Evolutionary conservation across 2,888 invertebrate genomes (phyloP).

Genomic region (Lepidocyrtoides sp.): DNA sequence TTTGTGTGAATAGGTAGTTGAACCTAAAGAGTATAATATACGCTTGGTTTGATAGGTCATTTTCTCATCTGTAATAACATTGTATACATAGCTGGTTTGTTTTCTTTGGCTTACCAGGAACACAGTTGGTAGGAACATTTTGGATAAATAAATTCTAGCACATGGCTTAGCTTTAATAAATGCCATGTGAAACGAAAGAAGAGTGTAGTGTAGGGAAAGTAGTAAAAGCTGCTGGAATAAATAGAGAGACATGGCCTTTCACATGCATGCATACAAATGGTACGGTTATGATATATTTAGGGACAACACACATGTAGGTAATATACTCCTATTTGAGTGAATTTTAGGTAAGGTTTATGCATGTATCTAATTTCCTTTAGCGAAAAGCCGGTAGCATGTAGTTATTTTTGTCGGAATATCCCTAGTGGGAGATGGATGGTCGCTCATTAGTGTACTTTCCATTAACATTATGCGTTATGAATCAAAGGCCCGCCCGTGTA

Average conservation of each 20-base stretch:
- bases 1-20: too few species aligned
- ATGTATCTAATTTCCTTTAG: background rate
- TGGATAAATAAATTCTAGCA: background rate
- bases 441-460: constrained; percentile 65
- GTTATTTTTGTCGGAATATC: constrained; percentile 44
- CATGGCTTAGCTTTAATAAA: background rate
- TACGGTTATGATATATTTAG: too few species aligned
- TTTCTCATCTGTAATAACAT: too few species aligned
- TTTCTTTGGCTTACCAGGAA: too few species aligned
- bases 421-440: constrained; percentile 61
- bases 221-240: background rate
- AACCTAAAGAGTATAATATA: too few species aligned
- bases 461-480: background rate
- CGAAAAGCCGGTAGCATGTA: constrained; percentile 31
- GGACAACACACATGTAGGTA: background rate
- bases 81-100: background rate
- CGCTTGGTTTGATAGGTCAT: too few species aligned
- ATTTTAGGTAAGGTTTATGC: background rate
- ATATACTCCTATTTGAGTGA: too few species aligned
- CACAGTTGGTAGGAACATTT: too few species aligned
- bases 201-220: background rate
- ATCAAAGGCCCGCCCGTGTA: background rate
- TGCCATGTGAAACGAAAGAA: background rate
- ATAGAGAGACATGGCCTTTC: background rate
- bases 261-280: too few species aligned